Conservation (phyloP, 2,888 invertebrate genomes). For the Balanococcus diminutus region DNA sequence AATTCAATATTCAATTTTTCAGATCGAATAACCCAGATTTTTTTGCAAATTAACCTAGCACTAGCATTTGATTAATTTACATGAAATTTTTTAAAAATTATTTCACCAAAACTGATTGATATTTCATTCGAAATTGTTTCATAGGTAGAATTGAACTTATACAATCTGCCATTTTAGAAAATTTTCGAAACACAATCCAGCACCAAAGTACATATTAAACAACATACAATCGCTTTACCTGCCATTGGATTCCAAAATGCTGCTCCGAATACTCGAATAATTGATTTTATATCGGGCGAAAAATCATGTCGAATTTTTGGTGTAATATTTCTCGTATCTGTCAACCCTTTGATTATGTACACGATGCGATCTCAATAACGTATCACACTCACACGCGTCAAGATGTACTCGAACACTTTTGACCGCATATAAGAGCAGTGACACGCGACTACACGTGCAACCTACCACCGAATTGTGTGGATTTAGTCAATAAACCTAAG, state of each 20-base stretch:
- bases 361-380: not conserved
- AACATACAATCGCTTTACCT: not conserved
- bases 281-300: not conserved
- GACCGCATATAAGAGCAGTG: not conserved
- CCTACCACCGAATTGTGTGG: slow-evolving; percentile 17
- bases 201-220: not conserved
- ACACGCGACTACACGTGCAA: slow-evolving; percentile 37
- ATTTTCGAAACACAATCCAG: not conserved
- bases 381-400: not conserved
- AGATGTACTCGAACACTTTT: slow-evolving; percentile 34
- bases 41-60: too few species aligned
- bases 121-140: too few species aligned
- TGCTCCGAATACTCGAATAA: not conserved
- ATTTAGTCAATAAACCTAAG: slow-evolving; percentile 27
- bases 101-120: too few species aligned
- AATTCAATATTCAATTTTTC: too few species aligned
- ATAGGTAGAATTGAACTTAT: too few species aligned
- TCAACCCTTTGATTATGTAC: not conserved
- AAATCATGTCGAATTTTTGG: not conserved
- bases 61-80: too few species aligned
- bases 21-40: too few species aligned
- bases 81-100: too few species aligned
- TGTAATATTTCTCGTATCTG: not conserved
- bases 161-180: too few species aligned
- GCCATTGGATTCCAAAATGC: not conserved